A percentile compares a stretch with the other conserved stretches of the same genome.
phyloP scores from a whole-genome alignment of 35 echinoderm and acorn worm genomes.

The Eucidaris tribuloides region DNA sequence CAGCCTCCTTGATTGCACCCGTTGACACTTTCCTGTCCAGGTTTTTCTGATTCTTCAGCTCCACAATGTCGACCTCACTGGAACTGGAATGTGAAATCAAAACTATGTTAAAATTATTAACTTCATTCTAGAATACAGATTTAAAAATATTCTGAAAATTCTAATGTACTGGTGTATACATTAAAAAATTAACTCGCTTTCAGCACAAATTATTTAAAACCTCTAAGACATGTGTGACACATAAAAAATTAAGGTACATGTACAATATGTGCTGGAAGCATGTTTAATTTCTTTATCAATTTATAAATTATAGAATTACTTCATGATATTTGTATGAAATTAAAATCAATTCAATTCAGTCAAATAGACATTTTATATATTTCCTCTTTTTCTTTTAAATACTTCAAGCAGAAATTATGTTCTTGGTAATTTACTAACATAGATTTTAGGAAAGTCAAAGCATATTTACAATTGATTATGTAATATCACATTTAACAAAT shows the following conservation, averaged over 20 bases:
- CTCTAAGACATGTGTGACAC: neutral
- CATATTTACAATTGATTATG: too few species aligned
- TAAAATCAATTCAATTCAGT: too few species aligned
- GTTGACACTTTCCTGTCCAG: neutral
- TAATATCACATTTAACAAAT: too few species aligned
- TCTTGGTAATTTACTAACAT: too few species aligned
- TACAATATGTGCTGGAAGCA: neutral
- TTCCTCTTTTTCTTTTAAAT: too few species aligned
- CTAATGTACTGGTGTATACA: neutral
- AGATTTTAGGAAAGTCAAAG: too few species aligned
- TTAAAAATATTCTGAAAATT: neutral
- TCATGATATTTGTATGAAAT: too few species aligned
- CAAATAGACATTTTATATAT: too few species aligned
- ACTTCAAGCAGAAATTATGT: too few species aligned
- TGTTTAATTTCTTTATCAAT: neutral
- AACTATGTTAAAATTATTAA: neutral
- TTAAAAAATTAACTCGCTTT: too few species aligned
- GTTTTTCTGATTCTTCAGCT: slow-evolving; percentile 63
- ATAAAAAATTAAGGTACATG: neutral
- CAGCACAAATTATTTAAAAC: neutral
- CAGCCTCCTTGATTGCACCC: slow-evolving; percentile 53
- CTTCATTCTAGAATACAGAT: neutral
- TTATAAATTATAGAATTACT: too few species aligned
- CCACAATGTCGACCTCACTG: slow-evolving; percentile 6
- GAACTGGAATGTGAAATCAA: neutral